Conservation (phyloP, 2,888 invertebrate genomes). For the Scaptomyza reducta region DNA sequence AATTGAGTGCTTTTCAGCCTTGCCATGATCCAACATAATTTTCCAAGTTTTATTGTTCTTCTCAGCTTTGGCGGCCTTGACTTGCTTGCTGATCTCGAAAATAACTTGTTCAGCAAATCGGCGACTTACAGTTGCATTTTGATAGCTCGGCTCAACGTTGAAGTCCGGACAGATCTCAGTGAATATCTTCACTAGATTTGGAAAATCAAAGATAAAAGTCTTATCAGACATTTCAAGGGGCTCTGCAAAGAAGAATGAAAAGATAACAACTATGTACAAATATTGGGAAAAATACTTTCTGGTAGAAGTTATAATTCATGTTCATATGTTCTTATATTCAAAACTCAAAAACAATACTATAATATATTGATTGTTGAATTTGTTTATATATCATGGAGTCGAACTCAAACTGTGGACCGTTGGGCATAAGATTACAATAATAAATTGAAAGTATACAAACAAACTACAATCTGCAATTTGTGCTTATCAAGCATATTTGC, state of each 20-base stretch:
- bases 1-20: slow-evolving; percentile 6
- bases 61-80: slow-evolving; percentile 45
- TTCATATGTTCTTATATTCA: too few relatives aligned
- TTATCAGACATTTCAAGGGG: slow-evolving; percentile 25
- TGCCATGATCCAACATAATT: slow-evolving; percentile 27
- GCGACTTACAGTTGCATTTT: slow-evolving; percentile 53
- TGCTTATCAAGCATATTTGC: not conserved
- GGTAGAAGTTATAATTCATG: too few relatives aligned
- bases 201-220: slow-evolving; percentile 42
- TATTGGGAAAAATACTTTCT: too few relatives aligned
- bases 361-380: too few relatives aligned
- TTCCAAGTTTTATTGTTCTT: slow-evolving; percentile 34
- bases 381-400: not conserved
- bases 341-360: too few relatives aligned
- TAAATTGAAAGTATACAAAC: too few relatives aligned
- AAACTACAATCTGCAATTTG: not conserved
- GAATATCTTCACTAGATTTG: slow-evolving; percentile 39
- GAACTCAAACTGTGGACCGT: not conserved
- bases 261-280: not conserved
- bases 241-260: slow-evolving; percentile 13
- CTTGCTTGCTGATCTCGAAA: slow-evolving; percentile 52
- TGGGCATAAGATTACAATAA: not conserved
- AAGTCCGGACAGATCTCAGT: slow-evolving; percentile 61
- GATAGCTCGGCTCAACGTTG: slow-evolving; percentile 40
- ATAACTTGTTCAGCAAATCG: slow-evolving; percentile 62